Evolutionary conservation across 1,140 invertebrate species (phyloP).

Genomic region (Schlechtendalia chinensis): DNA sequence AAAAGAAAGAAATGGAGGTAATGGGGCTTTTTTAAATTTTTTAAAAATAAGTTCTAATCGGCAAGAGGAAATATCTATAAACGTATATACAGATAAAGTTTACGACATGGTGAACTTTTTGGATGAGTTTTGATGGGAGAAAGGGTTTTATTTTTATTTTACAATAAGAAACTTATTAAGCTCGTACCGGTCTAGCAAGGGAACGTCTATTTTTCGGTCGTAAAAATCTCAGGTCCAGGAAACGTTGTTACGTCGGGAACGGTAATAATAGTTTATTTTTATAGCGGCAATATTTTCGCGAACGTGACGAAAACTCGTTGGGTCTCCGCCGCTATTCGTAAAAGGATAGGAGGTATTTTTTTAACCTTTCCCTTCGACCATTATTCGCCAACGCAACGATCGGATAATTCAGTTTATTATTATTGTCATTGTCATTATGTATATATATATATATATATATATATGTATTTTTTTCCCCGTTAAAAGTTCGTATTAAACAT

Average conservation of each 20-base stretch:
- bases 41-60: background rate
- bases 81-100: background rate
- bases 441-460: too few species aligned
- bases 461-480: too few species aligned
- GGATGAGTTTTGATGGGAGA: background rate
- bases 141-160: conserved; percentile 29
- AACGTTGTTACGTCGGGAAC: background rate
- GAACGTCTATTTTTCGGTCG: conserved; percentile 36
- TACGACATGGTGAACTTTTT: background rate
- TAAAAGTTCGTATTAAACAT: too few species aligned
- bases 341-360: background rate
- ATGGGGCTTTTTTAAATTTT: too few species aligned
- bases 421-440: background rate
- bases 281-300: conserved; percentile 37
- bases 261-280: conserved; percentile 49
- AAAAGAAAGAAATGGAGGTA: too few species aligned
- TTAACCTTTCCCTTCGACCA: background rate
- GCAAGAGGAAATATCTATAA: background rate
- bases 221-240: conserved; percentile 43
- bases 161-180: conserved; percentile 39
- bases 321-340: background rate
- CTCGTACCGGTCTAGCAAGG: background rate
- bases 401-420: background rate
- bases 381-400: background rate
- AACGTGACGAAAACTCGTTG: conserved; percentile 41